Evolutionary conservation across 2,888 invertebrate genomes (phyloP), one percentile per base, ranked within the genome.

Genomic region (Petrolisthes manimaculis): DNA sequence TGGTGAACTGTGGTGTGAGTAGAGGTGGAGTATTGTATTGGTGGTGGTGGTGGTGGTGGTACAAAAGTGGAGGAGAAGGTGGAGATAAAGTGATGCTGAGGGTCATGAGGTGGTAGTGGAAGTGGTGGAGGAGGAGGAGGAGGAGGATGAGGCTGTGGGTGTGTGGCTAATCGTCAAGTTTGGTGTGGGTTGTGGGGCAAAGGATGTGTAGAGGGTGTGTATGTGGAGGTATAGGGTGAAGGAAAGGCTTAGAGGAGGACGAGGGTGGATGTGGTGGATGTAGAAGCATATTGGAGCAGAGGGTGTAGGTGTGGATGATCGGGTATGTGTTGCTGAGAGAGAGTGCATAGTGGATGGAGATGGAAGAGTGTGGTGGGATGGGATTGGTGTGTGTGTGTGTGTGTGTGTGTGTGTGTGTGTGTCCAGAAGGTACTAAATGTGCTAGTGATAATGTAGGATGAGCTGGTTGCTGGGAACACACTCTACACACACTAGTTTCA

Each of bases 311-410:
- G 67, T n/a, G 71, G 3, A 61, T 18, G 12, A 1, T 14, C 1
- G 61, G 61, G 61, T 9, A 61, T 9, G 18, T 12, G 53, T 51
- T 24, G 51, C 12, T 79, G 51, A 0, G 51, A 37, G 79, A 9
- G 1, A 12, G 61, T 61, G 61, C 18, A 18, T 61, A 18, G 61
- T 61, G 61, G 9, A 3, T 61, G 61, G 1, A 54, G 51, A 5
- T 80, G 80, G 5, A 18, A 53, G 54, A 37, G 53, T 37, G 54
- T 1, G 54, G 51, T 14, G 51, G 54, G 54, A n/a, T n/a, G n/a
- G n/a, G n/a, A n/a, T n/a, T n/a, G n/a, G 54, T 80, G 54, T 80
- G 54, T 80, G 80, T 80, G 54, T 80, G 80, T 55, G 54, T 80
- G 80, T 80, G 54, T 80, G 55, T 53, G 54, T 55, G 54, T 80